Percentiles rank a stretch among this genome's conserved stretches.
Conservation (phyloP, 2,888 invertebrate genomes). For the Amphipoea oculea region DNA sequence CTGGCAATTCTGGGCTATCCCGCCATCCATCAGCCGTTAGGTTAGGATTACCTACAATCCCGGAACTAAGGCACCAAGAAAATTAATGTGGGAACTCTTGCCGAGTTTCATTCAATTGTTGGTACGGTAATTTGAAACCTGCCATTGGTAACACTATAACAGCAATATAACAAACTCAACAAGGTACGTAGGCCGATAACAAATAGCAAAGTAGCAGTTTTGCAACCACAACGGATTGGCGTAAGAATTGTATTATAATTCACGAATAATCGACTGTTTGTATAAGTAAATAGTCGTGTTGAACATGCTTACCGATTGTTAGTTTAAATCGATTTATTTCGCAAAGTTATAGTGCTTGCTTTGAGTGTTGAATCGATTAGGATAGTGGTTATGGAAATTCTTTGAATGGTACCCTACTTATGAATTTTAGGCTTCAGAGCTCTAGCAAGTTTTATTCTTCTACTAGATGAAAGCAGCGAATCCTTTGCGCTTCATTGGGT, state of each 20-base stretch:
- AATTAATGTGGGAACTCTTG: constrained; percentile 52
- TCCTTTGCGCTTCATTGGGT: neutral
- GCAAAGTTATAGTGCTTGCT: constrained; percentile 38
- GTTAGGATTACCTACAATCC: constrained; percentile 50
- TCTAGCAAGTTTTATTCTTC: neutral
- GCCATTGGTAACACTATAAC: constrained; percentile 42
- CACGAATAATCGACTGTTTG: constrained; percentile 55
- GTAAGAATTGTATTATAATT: constrained; percentile 61
- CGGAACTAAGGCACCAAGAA: constrained; percentile 33
- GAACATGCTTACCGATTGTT: constrained; percentile 52
- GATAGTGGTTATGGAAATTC: constrained; percentile 11
- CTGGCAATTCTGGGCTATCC: constrained; percentile 1
- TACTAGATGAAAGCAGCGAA: neutral
- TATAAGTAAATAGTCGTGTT: constrained; percentile 61
- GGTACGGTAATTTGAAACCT: constrained; percentile 46
- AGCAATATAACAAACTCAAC: constrained; percentile 42
- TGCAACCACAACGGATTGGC: constrained; percentile 58
- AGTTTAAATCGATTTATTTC: constrained; percentile 56
- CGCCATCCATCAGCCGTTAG: constrained; percentile 41
- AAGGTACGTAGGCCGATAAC: constrained; percentile 56
- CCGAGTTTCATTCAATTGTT: constrained; percentile 47
- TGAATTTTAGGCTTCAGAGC: neutral
- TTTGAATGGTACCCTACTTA: neutral
- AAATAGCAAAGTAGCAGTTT: constrained; percentile 65
- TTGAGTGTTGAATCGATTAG: constrained; percentile 33